A percentile compares a stretch with the other conserved stretches of the same genome.
Evolutionary conservation across 2,113 vertebrate species (phyloP).

Genomic region (Columba livia): DNA sequence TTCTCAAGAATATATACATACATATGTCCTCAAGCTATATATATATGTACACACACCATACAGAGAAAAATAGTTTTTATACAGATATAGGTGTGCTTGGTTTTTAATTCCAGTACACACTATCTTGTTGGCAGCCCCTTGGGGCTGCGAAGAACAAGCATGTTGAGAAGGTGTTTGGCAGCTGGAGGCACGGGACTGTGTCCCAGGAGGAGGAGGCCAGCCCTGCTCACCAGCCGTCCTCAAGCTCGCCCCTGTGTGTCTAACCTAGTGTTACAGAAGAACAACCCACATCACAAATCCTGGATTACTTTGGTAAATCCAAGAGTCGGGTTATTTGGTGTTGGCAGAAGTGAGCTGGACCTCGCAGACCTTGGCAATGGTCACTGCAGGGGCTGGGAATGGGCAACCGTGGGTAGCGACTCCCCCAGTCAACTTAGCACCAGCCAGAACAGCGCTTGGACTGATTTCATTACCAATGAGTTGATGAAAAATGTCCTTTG

Average conservation of each 20-base stretch:
- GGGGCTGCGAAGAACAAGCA: background rate
- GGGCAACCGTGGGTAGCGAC: fast-evolving
- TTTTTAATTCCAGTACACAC: background rate
- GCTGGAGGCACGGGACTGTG: fast-evolving
- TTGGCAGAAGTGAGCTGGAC: background rate
- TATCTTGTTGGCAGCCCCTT: background rate
- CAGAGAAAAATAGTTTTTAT: background rate
- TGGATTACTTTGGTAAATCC: background rate
- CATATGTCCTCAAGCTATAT: background rate
- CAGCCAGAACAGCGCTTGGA: background rate
- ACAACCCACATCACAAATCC: background rate
- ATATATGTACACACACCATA: no score
- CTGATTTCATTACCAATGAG: background rate
- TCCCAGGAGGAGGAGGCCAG: background rate
- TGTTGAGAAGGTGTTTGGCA: background rate
- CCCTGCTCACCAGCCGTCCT: fast-evolving
- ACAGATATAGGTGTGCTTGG: background rate
- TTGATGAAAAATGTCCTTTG: background rate
- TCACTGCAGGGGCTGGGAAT: background rate
- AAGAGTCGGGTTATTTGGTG: fast-evolving
- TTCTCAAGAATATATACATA: background rate
- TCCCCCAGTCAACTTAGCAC: background rate
- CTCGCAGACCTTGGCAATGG: background rate
- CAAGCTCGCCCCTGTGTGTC: background rate
- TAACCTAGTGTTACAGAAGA: background rate